Conservation (phyloP, 2,797 vertebrate genomes). For the Lindbergichthys nudifrons region DNA sequence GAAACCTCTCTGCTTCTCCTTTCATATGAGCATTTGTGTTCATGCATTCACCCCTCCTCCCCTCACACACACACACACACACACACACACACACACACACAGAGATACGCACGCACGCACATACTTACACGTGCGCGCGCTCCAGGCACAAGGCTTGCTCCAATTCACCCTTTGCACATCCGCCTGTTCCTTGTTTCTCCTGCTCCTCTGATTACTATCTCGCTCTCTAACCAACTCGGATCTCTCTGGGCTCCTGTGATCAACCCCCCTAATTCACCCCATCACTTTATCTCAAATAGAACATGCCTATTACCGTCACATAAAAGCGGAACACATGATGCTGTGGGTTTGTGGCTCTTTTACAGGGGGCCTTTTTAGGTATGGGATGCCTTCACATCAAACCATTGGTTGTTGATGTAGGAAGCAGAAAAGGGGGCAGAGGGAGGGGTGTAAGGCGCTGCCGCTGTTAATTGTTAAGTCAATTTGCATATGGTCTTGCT, state of each 20-base stretch:
- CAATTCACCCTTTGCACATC: conserved; percentile 64
- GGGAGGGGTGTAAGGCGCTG: conserved; percentile 30
- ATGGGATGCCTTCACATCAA: conserved; percentile 43
- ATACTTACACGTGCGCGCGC: conserved; percentile 29
- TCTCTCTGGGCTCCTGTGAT: conserved; percentile 48
- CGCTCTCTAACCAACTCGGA: conserved; percentile 48
- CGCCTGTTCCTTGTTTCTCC: conserved; percentile 55
- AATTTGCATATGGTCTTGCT: conserved; percentile 80
- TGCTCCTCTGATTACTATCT: conserved; percentile 61
- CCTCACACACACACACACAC: conserved; percentile 11
- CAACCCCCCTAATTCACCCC: conserved; percentile 13
- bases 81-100: conserved; percentile 33
- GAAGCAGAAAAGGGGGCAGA: not conserved
- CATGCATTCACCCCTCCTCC: conserved; percentile 21
- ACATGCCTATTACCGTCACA: conserved; percentile 40
- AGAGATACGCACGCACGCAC: conserved; percentile 21
- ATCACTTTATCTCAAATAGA: conserved; percentile 38
- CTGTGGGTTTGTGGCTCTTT: conserved; percentile 25
- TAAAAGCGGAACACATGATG: conserved; percentile 38
- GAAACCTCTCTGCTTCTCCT: conserved; percentile 26
- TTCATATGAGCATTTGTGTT: conserved; percentile 38
- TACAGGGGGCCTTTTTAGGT: conserved; percentile 33
- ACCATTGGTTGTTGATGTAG: conserved; percentile 31
- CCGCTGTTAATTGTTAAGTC: conserved; percentile 75
- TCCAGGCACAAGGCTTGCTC: conserved; percentile 57